These are phyloP conservation scores for Siniperca scherzeri DNA, from an alignment of 2,797 vertebrate species.

Conservation along the genomic window DNA sequence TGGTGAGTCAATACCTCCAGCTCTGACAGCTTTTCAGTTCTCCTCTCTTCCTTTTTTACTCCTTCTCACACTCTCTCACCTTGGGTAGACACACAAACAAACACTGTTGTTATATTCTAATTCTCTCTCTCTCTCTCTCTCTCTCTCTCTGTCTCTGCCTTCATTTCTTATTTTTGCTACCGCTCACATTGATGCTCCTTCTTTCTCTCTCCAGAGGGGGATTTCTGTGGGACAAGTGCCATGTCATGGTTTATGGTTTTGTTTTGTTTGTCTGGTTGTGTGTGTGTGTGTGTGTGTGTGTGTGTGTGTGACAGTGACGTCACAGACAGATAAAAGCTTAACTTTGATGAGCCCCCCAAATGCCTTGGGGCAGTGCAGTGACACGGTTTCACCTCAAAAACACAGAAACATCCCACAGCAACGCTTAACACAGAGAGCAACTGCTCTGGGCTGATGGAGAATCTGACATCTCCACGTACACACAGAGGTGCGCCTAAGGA, in stretches of 20 bases:
- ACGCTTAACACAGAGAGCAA: conserved; percentile 49
- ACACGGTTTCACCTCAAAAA: conserved; percentile 72
- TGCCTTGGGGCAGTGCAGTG: conserved; percentile 55
- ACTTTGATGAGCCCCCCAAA: conserved; percentile 55
- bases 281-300: conserved; percentile 10
- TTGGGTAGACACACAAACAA: conserved; percentile 45
- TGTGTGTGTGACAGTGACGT: conserved; percentile 44
- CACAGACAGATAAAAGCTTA: conserved; percentile 71
- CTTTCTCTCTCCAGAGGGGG: conserved; percentile 47
- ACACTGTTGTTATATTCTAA: conserved; percentile 37
- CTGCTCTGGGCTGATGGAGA: conserved; percentile 44
- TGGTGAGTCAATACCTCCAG: conserved; percentile 41
- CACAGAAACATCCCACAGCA: conserved; percentile 61
- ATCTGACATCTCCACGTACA: conserved; percentile 42
- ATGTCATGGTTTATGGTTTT: conserved; percentile 70
- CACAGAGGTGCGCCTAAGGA: conserved; percentile 31
- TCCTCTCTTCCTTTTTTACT: background rate
- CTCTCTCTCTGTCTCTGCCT: conserved; percentile 23
- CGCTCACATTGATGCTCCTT: conserved; percentile 23
- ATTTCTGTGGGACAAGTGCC: conserved; percentile 68
- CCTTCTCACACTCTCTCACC: conserved; percentile 21
- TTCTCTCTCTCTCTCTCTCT: conserved; percentile 18
- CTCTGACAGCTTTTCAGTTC: conserved; percentile 37
- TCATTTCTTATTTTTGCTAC: conserved; percentile 9
- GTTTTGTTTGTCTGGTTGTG: conserved; percentile 40